These are phyloP conservation scores for Takifugu rubripes DNA, from an alignment of 2,797 vertebrate genomes.

Conservation along the genomic window DNA sequence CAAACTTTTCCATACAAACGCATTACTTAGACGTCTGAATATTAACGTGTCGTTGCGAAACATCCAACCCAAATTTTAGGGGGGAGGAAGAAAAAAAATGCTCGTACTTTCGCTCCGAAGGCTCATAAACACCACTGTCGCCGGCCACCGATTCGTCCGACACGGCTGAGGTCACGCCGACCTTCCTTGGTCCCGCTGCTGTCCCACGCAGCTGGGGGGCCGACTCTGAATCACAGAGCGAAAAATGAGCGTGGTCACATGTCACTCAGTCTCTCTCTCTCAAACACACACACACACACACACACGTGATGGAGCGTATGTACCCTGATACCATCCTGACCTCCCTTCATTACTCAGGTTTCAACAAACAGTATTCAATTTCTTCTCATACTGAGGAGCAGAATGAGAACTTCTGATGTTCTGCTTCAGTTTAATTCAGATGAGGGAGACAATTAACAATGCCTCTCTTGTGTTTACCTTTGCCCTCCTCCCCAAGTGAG, in stretches of 20 bases:
- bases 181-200: slow-evolving; percentile 76
- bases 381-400: slow-evolving; percentile 2
- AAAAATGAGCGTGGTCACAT: too few relatives aligned
- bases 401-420: slow-evolving; percentile 16
- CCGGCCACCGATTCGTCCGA: slow-evolving; percentile 96
- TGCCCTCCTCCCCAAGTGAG: slow-evolving; percentile 37
- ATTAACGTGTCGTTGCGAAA: too few relatives aligned
- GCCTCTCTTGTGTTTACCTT: slow-evolving; percentile 40
- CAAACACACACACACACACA: neutral
- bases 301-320: neutral
- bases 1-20: neutral
- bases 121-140: slow-evolving; percentile 94
- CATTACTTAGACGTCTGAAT: too few relatives aligned
- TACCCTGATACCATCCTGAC: slow-evolving; percentile 18
- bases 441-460: neutral
- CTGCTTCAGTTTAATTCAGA: neutral
- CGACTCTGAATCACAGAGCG: slow-evolving; percentile 43
- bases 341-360: slow-evolving; percentile 35
- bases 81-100: too few relatives aligned
- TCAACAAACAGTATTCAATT: slow-evolving; percentile 32
- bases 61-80: too few relatives aligned
- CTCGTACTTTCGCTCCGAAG: slow-evolving; percentile 83
- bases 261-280: neutral
- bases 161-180: slow-evolving; percentile 89
- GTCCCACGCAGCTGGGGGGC: slow-evolving; percentile 56